These are phyloP conservation scores for Drosophila pseudoobscura DNA, from an alignment of 1,140 invertebrate genomes.

Conservation along the genomic window DNA sequence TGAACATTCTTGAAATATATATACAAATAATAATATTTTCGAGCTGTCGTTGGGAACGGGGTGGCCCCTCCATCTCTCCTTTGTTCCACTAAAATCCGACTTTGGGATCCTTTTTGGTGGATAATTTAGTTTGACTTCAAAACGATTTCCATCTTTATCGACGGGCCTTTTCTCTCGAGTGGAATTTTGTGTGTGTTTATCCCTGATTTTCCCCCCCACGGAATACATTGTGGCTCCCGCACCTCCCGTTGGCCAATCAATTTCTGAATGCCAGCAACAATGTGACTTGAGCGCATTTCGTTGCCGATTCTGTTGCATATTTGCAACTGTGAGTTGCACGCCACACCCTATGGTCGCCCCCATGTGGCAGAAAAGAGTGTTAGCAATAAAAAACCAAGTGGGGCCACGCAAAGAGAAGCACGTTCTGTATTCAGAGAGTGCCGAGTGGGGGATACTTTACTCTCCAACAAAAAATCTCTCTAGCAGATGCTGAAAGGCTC, in stretches of 20 bases:
- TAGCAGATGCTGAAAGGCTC: conserved; percentile 17
- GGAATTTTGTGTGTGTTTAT: conserved; percentile 8
- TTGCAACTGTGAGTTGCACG: conserved; percentile 49
- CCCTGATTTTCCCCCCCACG: not conserved
- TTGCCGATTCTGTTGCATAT: conserved; percentile 25
- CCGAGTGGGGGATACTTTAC: not conserved
- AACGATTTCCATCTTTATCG: conserved; percentile 17
- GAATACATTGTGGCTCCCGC: not conserved
- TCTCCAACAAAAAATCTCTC: conserved; percentile 17
- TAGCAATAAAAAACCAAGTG: conserved; percentile 53
- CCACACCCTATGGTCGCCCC: not conserved
- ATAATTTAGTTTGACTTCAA: conserved; percentile 33
- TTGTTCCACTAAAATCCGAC: no score
- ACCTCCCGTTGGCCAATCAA: conserved; percentile 39
- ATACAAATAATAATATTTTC: no score
- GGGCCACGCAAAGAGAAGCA: conserved; percentile 2
- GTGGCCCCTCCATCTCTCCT: no score
- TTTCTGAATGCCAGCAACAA: conserved; percentile 54
- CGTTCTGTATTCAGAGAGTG: not conserved
- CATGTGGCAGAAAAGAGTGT: conserved; percentile 25
- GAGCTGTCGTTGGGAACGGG: no score
- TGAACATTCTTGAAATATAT: no score
- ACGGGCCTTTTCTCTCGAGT: not conserved
- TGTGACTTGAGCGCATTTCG: conserved; percentile 47
- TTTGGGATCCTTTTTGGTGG: not conserved